phyloP scores from a whole-genome alignment of 2,797 vertebrate genomes.

The Perodicticus potto region DNA sequence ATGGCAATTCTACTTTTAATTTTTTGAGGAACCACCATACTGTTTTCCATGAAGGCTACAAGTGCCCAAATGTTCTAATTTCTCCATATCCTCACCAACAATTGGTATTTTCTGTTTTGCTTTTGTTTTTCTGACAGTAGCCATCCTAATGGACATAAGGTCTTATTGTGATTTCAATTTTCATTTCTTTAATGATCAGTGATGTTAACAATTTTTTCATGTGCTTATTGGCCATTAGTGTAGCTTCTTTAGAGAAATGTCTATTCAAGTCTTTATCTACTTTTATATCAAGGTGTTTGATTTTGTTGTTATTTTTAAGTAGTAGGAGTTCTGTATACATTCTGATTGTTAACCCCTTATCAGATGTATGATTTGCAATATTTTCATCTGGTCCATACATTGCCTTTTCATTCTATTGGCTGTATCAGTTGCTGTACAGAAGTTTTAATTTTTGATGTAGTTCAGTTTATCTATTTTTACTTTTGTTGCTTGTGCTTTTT shows the following conservation, averaged over 20 bases:
- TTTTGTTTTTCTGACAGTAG: neutral
- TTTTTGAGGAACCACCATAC: neutral
- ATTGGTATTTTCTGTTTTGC: neutral
- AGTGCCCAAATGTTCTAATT: neutral
- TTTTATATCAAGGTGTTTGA: neutral
- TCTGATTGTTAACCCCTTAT: neutral
- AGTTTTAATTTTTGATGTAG: slow-evolving; percentile 15
- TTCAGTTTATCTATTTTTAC: neutral
- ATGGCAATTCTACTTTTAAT: neutral
- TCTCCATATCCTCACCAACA: neutral
- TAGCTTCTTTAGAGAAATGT: neutral
- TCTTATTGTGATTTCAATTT: neutral
- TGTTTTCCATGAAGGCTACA: neutral
- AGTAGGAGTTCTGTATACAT: neutral
- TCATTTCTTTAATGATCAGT: neutral
- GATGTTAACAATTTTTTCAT: neutral
- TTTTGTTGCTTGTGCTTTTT: neutral
- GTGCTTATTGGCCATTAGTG: neutral
- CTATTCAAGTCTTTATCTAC: neutral
- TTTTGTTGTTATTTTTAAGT: neutral
- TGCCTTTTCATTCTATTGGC: neutral
- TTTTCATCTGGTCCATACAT: neutral
- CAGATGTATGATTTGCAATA: neutral
- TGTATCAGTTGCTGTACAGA: neutral
- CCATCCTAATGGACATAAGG: neutral